Base-by-base conservation (phyloP, 2,113 vertebrate genomes). In the Gymnocephalus cernua region DNA sequence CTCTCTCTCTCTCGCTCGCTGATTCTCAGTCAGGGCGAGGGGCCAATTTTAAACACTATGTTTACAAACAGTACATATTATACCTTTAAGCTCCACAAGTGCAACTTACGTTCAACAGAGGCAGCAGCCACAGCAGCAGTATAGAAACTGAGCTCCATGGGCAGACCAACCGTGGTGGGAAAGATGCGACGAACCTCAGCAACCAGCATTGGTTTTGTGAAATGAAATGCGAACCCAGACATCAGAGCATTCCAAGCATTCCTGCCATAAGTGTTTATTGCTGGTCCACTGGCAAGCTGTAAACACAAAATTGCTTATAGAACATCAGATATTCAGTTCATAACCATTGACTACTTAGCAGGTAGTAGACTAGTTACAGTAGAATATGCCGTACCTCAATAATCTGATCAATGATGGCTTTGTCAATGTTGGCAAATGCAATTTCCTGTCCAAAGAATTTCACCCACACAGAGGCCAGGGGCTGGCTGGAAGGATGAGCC, bases 371-470 rank as follows among this genome's bases (percentile, higher is more conserved):
- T 41, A 41, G 9, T 41, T 27, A 47, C 10, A 66, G 4, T 27
- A 19, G 29, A 71, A 57, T 13, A 83, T 50, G 35, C 6, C 21
- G 2, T 96, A 97, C 97, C 95, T 95, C 93, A 47, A 92, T 12
- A 51, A 83, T 68, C 50, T 94, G 90, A 1, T 97, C 93, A 51
- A 97, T 78, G 23, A 90, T 48, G 15, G 91, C 93, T 90, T 95
- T 96, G 68, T 95, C 93, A 63, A 96, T 73, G 67, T 75, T 94
- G 77, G 80, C 23, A 38, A 95, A 97, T 27, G 83, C 89, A 53
- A 97, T 25, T 91, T 97, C 96, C 86, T 97, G 96, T 87, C 96
- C 97, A n/a, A 96, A 80, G 2, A 96, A 0, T 79, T 96, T 97
- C 2, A 96, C 19, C 51, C 94, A 94, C 38, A 86, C 35, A 15